Base-by-base conservation (phyloP, 1,140 invertebrate genomes). In the Teleogryllus occipitalis region DNA sequence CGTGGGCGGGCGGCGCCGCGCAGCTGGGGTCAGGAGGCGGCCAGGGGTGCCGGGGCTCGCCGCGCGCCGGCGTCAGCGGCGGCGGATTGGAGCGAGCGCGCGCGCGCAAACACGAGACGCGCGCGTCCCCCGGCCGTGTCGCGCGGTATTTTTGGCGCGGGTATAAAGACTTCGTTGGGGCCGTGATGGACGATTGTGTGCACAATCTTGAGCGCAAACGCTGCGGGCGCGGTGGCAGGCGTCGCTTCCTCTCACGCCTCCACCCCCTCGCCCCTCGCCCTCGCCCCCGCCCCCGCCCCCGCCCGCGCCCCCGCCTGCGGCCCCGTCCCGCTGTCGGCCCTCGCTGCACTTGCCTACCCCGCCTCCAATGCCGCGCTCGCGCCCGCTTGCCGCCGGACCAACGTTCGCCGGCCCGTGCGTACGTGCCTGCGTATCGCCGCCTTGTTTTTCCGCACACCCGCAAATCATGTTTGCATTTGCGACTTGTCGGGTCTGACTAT, bases 391-490 rank as follows among this genome's bases (percentile, higher is more conserved):
- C 54, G 10, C 54, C 10, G 10, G 54, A 14, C 18, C 54, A 10
- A 65, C 54, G 18, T 7, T 10, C 54, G 54, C 18, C 18, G 54
- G 27, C 27, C 27, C 54, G 54, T 10, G 54, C 54, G 54, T 18
- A 65, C 10, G 54, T 18, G 54, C 54, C 10, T 18, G 10, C 18
- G 54, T 65, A 65, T 65, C 54, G 18, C 54, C 54, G 54, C 54
- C 10, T 65, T 65, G 10, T 65, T 65, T 65, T 65, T 65, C 18
- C 54, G 54, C 18, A 14, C 54, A 65, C 54, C 54, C 54, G 54
- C 54, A 65, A 65, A 65, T 65, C 54, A 65, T 65, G 54, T 65
- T 65, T 65, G 54, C 54, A 65, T 65, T 65, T 65, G 54, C 54
- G 54, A 65, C 54, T 65, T 65, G 54, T 65, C 54, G 54, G 54